Percentiles rank a stretch among this genome's conserved stretches.
phyloP scores from a whole-genome alignment of 2,797 vertebrate species.

The Pangasius djambal region DNA sequence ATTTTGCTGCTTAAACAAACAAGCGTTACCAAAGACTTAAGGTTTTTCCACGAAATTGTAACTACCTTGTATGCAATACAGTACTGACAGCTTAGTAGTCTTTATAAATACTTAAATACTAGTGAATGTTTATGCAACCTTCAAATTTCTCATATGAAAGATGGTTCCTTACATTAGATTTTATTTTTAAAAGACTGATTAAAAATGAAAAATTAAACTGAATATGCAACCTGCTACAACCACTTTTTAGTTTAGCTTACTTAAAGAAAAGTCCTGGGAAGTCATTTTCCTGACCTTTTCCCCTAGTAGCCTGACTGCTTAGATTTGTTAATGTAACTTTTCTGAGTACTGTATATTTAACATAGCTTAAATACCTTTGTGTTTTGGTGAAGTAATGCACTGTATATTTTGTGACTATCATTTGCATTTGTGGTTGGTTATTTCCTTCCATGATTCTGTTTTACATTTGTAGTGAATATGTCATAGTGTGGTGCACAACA shows the following conservation, averaged over 20 bases:
- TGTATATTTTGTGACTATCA: background rate
- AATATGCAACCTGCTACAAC: too few species aligned
- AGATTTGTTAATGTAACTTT: too few species aligned
- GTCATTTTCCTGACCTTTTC: background rate
- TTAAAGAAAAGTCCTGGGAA: too few species aligned
- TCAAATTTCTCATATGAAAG: background rate
- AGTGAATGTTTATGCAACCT: background rate
- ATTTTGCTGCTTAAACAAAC: too few species aligned
- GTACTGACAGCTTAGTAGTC: background rate
- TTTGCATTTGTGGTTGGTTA: conserved; percentile 18
- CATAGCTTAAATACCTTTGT: background rate
- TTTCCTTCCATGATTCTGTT: background rate
- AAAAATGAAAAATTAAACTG: too few species aligned
- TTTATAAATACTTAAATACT: background rate
- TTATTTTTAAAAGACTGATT: too few species aligned
- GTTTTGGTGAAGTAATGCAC: background rate
- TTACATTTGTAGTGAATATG: conserved; percentile 1
- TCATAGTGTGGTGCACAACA: background rate
- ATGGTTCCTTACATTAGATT: background rate
- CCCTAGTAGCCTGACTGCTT: background rate
- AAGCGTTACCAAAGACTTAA: too few species aligned
- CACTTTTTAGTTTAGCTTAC: too few species aligned
- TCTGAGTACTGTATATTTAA: background rate
- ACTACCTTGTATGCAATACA: background rate
- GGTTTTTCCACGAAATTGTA: too few species aligned